These are phyloP conservation scores for Teleogryllus occipitalis DNA, from an alignment of 1,140 invertebrate species.

Conservation along the genomic window DNA sequence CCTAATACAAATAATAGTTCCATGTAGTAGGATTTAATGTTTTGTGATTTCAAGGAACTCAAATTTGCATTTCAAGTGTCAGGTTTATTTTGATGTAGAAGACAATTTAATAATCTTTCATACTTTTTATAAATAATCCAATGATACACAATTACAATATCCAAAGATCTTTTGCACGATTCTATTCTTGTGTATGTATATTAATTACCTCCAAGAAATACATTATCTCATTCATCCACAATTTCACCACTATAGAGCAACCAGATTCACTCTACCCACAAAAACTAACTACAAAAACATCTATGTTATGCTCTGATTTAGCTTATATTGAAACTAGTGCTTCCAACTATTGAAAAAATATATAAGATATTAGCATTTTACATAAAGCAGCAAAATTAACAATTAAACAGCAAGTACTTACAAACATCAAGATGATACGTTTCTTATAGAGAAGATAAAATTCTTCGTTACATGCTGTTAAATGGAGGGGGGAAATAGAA, in stretches of 20 bases:
- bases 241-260: background rate
- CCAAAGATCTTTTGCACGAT: background rate
- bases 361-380: slow-evolving; percentile 10
- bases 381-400: slow-evolving; percentile 9
- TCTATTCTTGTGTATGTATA: background rate
- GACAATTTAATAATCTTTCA: slow-evolving; percentile 1
- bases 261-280: background rate
- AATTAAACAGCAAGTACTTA: slow-evolving; percentile 10
- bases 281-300: slow-evolving; percentile 9
- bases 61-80: background rate
- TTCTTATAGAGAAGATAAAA: background rate
- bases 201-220: background rate
- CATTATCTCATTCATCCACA: background rate
- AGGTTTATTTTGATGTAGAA: background rate
- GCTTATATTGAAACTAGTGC: slow-evolving; percentile 3
- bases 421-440: slow-evolving; percentile 12
- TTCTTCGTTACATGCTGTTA: background rate
- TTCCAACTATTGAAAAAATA: slow-evolving; percentile 14
- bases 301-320: slow-evolving; percentile 3
- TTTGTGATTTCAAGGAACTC: background rate
- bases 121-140: background rate
- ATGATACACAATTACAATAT: slow-evolving; percentile 1
- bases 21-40: no score
- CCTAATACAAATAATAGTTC: no score
- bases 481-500: background rate